These are phyloP conservation scores for Sarcoramphus papa DNA, from an alignment of 2,797 vertebrate species.

Conservation along the genomic window DNA sequence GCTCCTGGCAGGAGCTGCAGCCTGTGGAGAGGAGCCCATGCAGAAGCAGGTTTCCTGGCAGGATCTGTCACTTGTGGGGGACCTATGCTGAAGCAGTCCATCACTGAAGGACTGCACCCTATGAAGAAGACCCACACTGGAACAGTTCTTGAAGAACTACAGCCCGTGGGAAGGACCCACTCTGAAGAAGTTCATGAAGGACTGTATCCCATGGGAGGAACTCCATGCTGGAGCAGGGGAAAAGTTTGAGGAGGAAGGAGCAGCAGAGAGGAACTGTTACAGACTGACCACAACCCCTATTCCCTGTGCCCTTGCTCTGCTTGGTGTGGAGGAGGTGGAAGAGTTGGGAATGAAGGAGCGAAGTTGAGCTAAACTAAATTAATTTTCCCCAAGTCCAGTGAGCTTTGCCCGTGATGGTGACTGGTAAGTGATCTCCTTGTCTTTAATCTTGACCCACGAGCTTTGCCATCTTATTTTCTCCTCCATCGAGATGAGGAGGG, in stretches of 20 bases:
- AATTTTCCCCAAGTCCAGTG: background rate
- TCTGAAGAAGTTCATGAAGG: background rate
- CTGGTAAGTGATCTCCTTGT: background rate
- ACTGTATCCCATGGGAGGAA: background rate
- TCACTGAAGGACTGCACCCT: background rate
- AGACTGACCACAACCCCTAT: background rate
- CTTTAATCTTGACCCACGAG: background rate
- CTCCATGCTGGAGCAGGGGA: background rate
- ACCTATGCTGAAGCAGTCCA: background rate
- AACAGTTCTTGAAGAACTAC: background rate
- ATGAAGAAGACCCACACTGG: background rate
- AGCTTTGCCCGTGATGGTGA: background rate
- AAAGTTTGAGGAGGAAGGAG: background rate
- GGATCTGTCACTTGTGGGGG: background rate
- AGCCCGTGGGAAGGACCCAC: background rate
- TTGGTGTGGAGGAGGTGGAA: background rate
- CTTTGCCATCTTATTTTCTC: background rate
- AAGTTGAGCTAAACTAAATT: background rate
- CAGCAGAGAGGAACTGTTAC: background rate
- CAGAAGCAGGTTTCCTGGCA: background rate
- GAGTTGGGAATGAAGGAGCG: background rate
- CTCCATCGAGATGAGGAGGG: rapidly evolving
- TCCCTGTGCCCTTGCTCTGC: background rate
- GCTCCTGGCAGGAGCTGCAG: background rate
- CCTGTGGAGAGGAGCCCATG: background rate